Conservation (phyloP, 1,140 invertebrate genomes). For the Caenorhabditis brenneri region DNA sequence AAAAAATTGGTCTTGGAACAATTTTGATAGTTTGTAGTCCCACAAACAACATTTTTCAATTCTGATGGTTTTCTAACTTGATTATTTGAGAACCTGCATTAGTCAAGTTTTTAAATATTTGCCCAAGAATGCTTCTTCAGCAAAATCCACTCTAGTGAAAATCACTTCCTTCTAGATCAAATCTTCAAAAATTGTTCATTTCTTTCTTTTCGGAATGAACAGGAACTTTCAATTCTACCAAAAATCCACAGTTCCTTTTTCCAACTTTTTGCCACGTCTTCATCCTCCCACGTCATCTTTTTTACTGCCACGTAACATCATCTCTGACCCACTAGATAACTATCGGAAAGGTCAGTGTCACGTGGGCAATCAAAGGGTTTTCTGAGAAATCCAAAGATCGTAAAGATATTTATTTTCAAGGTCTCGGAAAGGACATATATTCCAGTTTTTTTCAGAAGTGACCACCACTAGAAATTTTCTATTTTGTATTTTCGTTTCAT, state of each 20-base stretch:
- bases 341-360: not conserved
- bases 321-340: not conserved
- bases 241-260: not conserved
- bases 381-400: not conserved
- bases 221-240: not conserved
- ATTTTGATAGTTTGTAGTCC: too few species aligned
- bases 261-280: not conserved
- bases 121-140: too few species aligned
- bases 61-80: too few species aligned
- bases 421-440: not conserved
- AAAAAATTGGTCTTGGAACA: too few species aligned
- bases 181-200: not conserved
- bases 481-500: not conserved
- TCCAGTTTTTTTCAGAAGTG: too few species aligned
- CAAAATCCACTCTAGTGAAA: too few species aligned
- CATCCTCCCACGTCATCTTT: not conserved
- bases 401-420: not conserved
- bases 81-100: too few species aligned
- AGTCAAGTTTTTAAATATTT: too few species aligned
- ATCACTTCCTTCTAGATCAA: not conserved
- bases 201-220: not conserved
- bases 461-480: not conserved
- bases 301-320: not conserved
- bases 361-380: not conserved
- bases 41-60: too few species aligned